Evolutionary conservation across 2,888 invertebrate genomes (phyloP), one percentile per base, ranked within the genome.

Genomic region (Nemotelus pantherinus): DNA sequence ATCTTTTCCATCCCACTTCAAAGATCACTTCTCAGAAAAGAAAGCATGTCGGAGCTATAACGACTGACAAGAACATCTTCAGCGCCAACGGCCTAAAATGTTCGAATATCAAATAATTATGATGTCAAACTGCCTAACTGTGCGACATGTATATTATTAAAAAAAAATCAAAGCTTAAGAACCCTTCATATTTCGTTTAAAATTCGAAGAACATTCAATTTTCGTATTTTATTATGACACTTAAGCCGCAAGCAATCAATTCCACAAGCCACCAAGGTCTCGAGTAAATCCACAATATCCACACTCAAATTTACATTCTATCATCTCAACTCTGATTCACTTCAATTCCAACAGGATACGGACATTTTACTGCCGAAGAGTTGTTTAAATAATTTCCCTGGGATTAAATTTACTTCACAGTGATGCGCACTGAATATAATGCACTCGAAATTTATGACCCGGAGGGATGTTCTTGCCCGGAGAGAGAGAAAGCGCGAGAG

Each of bases 171-270:
- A 43, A 43, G 39, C 25, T 63, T 9, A 43, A 63, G 63, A 63
- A 43, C 63, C 7, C 43, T n/a, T 41, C 9, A 65, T 45, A 65
- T 65, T n/a, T 65, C 65, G 41, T 0, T 43, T 6, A 63, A 7
- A 63, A 43, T 63, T 63, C 6, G 9, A 43, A 63, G 43, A 25
- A 43, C 65, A 65, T 65, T 65, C 65, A 65, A 65, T 65, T 65
- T 65, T 65, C 65, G 47, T 65, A 65, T 65, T 65, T 65, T 65
- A 65, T 65, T 25, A 47, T 65, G 65, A 65, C 65, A 65, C 65
- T 45, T 65, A 47, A 3, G 65, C 65, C 65, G 45, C 65, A 25
- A 65, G 65, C 65, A 39, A 47, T 65, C 65, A n/a, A 47, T 45
- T 65, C 65, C 65, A 43, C 63, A 43, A 63, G 43, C 41, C 63